Evolutionary conservation across 2,797 vertebrate genomes (phyloP), one percentile per base, ranked within the genome.

Genomic region (Odontamblyopus lacepedii): DNA sequence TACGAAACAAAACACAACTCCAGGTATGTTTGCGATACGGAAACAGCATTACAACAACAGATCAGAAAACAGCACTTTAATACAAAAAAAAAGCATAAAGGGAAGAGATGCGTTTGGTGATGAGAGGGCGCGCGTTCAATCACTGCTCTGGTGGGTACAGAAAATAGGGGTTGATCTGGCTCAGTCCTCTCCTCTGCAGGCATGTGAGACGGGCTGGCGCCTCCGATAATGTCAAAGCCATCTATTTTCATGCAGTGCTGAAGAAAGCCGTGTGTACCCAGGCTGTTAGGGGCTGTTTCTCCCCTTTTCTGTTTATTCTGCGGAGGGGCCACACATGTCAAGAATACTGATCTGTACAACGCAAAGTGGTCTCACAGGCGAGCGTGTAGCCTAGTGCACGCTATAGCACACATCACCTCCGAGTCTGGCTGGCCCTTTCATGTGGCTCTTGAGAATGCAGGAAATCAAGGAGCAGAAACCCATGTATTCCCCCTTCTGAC

Each of bases 171-270:
- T 84, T 87, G 84, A 89, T 89, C 86, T 85, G 85, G 78, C 80
- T 81, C 82, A 71, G 79, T 85, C 79, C 79, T 79, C 82, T 84
- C 75, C 76, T 84, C 78, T 89, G 88, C 88, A 88, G 87, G 23
- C 83, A 84, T 87, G 86, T 87, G 88, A 90, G 89, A 91, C 90
- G 88, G 89, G 90, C 88, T 90, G 90, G 90, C 86, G 86, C 74
- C 82, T 75, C 91, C 87, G 91, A 92, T 92, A 92, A 93, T 91
- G 92, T 92, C 91, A 91, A 85, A 90, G 85, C 84, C 91, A 93
- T 93, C 88, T 90, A 91, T 92, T 93, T 89, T 85, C 90, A 89
- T 87, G 87, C 82, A 41, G 81, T 71, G 83, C 87, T 86, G 86
- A 86, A 88, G 77, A 81, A 78, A 70, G 84, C 84, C 87, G 72